Conservation (phyloP, 2,113 vertebrate genomes). For the Damaliscus lunatus region DNA sequence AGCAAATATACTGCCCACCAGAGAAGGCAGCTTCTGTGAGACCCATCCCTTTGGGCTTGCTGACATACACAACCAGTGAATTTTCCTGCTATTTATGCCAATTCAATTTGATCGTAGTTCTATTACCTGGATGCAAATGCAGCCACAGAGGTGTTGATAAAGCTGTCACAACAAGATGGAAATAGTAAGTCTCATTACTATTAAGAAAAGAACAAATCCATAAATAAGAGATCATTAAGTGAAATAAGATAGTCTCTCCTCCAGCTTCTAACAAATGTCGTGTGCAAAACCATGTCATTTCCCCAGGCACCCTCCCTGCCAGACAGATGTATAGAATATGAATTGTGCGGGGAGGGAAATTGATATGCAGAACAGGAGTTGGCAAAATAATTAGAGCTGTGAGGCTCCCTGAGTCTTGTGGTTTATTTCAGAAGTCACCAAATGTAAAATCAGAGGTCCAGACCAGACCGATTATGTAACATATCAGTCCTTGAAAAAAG, state of each 20-base stretch:
- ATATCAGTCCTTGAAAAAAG: neutral
- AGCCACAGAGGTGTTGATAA: slow-evolving; percentile 45
- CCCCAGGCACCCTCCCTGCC: slow-evolving; percentile 43
- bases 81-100: slow-evolving; percentile 3
- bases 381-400: slow-evolving; percentile 69
- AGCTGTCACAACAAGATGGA: slow-evolving; percentile 48
- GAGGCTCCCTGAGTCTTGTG: slow-evolving; percentile 41
- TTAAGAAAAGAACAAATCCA: slow-evolving; percentile 65
- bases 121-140: slow-evolving; percentile 40
- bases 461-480: neutral
- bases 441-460: neutral
- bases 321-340: slow-evolving; percentile 50
- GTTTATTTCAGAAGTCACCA: slow-evolving; percentile 7
- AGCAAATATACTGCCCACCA: neutral
- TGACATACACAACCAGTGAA: neutral
- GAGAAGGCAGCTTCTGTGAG: neutral
- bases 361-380: slow-evolving; percentile 56
- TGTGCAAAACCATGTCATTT: slow-evolving; percentile 64
- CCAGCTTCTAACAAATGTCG: slow-evolving; percentile 64
- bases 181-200: slow-evolving; percentile 45
- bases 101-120: slow-evolving; percentile 10
- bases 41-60: neutral
- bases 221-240: slow-evolving; percentile 68
- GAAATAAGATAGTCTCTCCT: slow-evolving; percentile 60
- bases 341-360: slow-evolving; percentile 56